Percentiles rank a stretch among this genome's conserved stretches.
These are phyloP conservation scores for Drosophila equinoxialis DNA, from an alignment of 1,140 invertebrate species.

Conservation along the genomic window DNA sequence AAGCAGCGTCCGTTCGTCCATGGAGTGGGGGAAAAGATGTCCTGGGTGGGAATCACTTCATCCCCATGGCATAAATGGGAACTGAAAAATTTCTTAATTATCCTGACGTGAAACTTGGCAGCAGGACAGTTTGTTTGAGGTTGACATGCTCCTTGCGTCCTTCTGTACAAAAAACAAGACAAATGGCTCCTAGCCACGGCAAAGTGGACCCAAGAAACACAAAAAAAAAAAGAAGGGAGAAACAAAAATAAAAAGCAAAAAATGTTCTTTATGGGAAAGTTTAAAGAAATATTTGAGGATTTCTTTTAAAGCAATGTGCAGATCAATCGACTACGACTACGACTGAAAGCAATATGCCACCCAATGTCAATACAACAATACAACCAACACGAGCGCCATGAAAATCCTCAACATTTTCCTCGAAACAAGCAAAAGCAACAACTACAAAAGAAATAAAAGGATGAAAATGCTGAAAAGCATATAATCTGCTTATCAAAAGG, in stretches of 20 bases:
- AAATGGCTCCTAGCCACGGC: constrained; percentile 45
- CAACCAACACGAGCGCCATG: constrained; percentile 15
- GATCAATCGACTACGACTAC: constrained; percentile 22
- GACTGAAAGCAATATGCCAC: constrained; percentile 57
- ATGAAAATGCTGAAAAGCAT: constrained; percentile 47
- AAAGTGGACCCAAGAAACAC: background rate
- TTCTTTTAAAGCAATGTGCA: too few relatives aligned
- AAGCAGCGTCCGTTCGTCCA: background rate
- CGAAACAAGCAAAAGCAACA: constrained; percentile 6
- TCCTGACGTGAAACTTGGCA: constrained; percentile 67
- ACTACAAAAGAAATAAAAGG: constrained; percentile 31
- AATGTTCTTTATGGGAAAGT: background rate
- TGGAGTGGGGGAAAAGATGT: background rate
- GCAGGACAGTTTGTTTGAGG: constrained; percentile 23
- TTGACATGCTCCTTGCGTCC: constrained; percentile 58
- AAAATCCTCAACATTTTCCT: constrained; percentile 45
- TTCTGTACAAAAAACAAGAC: constrained; percentile 69
- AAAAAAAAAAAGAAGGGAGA: constrained; percentile 12
- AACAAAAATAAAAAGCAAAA: background rate
- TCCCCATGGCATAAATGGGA: constrained; percentile 38
- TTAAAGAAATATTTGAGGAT: constrained; percentile 17
- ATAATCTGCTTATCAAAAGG: constrained; percentile 73
- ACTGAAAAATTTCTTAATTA: constrained; percentile 80
- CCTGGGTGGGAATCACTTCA: constrained; percentile 22
- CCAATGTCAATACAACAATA: constrained; percentile 57